Conservation (phyloP, 2,113 vertebrate genomes). For the Calidris pygmaea region DNA sequence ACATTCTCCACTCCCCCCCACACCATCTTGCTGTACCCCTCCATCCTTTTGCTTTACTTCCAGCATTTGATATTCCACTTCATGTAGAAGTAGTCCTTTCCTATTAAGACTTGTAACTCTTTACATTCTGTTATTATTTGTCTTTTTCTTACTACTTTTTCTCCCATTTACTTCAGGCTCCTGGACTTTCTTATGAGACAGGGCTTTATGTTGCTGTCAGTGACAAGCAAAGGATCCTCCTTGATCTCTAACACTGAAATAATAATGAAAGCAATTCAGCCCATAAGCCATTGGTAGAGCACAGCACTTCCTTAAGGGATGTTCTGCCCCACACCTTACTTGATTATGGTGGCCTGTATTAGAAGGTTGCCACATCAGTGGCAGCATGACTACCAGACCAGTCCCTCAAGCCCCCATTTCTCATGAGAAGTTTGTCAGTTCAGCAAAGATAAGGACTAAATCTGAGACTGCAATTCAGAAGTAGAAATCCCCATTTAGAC, state of each 20-base stretch:
- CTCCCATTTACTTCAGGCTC: background rate
- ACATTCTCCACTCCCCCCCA: rapidly evolving
- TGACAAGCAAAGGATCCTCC: background rate
- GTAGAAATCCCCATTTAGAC: background rate
- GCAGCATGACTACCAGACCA: background rate
- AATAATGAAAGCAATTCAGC: background rate
- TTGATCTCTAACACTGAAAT: background rate
- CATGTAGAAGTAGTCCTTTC: background rate
- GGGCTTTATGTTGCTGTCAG: background rate
- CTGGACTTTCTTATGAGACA: background rate
- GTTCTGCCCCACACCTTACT: background rate
- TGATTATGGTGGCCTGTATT: rapidly evolving
- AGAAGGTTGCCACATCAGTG: background rate
- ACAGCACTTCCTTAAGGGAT: background rate
- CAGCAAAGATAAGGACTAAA: background rate
- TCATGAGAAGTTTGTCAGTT: background rate
- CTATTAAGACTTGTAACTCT: background rate
- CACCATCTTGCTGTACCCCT: background rate
- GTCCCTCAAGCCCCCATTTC: background rate
- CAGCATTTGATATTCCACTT: background rate
- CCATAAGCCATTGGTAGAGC: background rate
- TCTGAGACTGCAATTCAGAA: background rate
- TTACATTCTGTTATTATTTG: background rate
- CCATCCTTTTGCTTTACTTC: background rate
- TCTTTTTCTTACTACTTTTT: background rate